Base-by-base conservation (phyloP, 2,888 invertebrate species). In the Hirudinaria manillensis region DNA sequence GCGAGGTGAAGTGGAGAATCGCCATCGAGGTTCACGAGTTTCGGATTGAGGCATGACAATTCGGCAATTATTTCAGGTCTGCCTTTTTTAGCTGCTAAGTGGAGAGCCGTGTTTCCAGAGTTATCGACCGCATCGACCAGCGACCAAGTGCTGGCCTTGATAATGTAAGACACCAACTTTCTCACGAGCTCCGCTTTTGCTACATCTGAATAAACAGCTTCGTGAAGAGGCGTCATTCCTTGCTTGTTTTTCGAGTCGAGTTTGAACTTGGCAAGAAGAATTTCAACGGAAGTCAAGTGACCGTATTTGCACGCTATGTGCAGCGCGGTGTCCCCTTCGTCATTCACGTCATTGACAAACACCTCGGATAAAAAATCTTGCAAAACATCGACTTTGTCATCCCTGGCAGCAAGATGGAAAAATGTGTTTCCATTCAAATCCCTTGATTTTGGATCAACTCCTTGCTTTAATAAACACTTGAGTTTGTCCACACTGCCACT, bases 111-210 rank as follows among this genome's bases (percentile, higher is more conserved):
- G 77, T 83, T 83, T 2, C 83, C 82, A 56, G 78, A 38, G 13
- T 78, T 77, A 75, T 85, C 83, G 61, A 77, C 77, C 0, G 81
- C 81, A 75, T 84, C 82, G 21, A 84, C 79, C 78, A 82, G 80
- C 61, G 83, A 82, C 83, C 83, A 84, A 29, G 82, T 81, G 76
- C 82, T 82, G 0, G 81, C 80, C 77, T 82, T 83, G 67, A 84
- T 82, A n/a, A 83, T 81, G 72, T 81, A 80, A 6, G 82, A 81
- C n/a, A 84, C 80, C 16, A 84, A 74, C 55, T 75, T 65, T 38
- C 79, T 77, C 3, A 83, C 81, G 3, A 81, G 77, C 24, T 81
- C 80, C 0, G 81, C 78, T n/a, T 78, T 77, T 6, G 81, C 80
- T 24, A 77, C 76, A 32, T 78, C 77, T 0, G 82, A 82, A 24